These are phyloP conservation scores for Zonitis immaculata DNA, from an alignment of 2,888 invertebrate species.

Conservation along the genomic window DNA sequence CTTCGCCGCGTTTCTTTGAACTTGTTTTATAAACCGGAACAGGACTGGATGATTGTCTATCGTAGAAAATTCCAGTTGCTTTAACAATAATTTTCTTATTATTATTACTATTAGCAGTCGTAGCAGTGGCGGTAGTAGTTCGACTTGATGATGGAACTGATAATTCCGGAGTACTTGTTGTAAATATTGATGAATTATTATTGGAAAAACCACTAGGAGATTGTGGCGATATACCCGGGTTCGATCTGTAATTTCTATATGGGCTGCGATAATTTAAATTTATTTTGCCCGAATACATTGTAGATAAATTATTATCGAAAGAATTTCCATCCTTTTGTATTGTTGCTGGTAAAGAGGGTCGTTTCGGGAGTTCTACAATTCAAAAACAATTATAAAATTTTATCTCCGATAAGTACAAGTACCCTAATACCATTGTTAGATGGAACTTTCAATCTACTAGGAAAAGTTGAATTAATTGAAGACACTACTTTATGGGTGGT, in stretches of 20 bases:
- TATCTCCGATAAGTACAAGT: background rate
- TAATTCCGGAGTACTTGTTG: background rate
- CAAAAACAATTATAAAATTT: background rate
- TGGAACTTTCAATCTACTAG: background rate
- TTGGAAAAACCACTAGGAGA: background rate
- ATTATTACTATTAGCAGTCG: no score
- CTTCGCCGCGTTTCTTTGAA: constrained; percentile 35
- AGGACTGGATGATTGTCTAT: background rate
- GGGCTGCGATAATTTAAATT: constrained; percentile 10
- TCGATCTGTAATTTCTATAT: background rate
- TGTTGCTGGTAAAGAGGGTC: background rate
- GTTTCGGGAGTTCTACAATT: background rate
- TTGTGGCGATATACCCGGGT: background rate
- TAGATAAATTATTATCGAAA: background rate
- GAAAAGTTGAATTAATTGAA: background rate
- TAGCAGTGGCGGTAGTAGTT: background rate
- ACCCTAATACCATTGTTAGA: background rate
- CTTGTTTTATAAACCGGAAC: constrained; percentile 37
- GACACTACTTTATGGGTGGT: background rate
- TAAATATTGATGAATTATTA: background rate
- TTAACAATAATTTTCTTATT: constrained; percentile 7
- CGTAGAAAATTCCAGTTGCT: constrained; percentile 11
- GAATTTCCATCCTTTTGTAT: background rate
- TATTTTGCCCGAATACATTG: background rate
- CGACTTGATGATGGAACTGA: background rate